A percentile compares a stretch with the other conserved stretches of the same genome.
phyloP scores from a whole-genome alignment of 2,113 vertebrate species.

The Urocitellus parryii region DNA sequence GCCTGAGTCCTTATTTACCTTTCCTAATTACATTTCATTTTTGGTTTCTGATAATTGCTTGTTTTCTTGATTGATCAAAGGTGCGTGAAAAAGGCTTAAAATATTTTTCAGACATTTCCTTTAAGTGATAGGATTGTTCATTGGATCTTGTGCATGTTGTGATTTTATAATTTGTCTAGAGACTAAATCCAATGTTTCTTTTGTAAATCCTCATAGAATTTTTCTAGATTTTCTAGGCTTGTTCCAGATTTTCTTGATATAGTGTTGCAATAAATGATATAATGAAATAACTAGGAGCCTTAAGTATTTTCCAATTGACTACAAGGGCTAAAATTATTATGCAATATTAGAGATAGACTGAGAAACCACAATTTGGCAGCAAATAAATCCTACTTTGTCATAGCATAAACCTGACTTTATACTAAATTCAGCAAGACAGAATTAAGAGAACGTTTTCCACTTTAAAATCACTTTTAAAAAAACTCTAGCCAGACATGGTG shows the following conservation, averaged over 20 bases:
- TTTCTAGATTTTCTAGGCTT: conserved; percentile 2
- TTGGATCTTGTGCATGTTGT: background rate
- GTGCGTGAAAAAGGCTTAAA: background rate
- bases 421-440: background rate
- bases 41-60: conserved; percentile 19
- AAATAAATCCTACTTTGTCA: conserved; percentile 5
- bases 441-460: background rate
- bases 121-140: background rate
- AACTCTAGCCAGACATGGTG: background rate
- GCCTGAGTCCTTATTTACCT: background rate
- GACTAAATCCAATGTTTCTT: background rate
- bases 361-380: background rate
- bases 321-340: background rate
- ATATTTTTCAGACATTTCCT: conserved; percentile 24
- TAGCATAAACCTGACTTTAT: background rate
- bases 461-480: background rate
- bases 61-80: background rate
- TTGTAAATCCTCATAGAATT: background rate
- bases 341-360: background rate
- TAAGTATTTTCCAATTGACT: background rate
- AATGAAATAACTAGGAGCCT: background rate
- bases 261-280: background rate
- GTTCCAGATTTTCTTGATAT: conserved; percentile 6
- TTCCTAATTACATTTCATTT: background rate
- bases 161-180: background rate